Percentiles rank a stretch among this genome's conserved stretches.
Evolutionary conservation across 2,888 invertebrate species (phyloP).

Genomic region (Chloroclystis v-ata): DNA sequence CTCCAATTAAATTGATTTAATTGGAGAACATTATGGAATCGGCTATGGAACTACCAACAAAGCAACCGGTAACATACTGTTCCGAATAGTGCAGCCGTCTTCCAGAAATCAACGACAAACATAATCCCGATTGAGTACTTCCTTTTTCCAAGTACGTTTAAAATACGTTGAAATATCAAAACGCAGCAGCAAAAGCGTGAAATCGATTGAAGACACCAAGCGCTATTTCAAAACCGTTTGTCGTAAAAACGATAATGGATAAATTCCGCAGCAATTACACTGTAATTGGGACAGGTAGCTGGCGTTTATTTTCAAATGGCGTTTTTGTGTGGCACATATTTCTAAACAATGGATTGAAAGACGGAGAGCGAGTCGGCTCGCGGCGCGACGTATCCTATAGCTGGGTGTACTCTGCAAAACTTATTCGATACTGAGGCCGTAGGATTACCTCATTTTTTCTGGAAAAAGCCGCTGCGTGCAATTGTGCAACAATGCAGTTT

Average conservation of each 20-base stretch:
- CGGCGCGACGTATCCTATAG: constrained; percentile 44
- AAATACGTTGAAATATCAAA: constrained; percentile 12
- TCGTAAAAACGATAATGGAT: constrained; percentile 21
- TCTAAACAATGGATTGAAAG: constrained; percentile 37
- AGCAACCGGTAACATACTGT: too few species aligned
- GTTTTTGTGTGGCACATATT: constrained; percentile 11
- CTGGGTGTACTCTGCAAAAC: constrained; percentile 7
- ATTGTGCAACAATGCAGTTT: too few species aligned
- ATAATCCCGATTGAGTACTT: too few species aligned
- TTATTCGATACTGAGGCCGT: constrained; percentile 14
- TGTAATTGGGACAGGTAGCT: constrained; percentile 12
- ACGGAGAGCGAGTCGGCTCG: constrained; percentile 33
- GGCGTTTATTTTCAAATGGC: constrained; percentile 11
- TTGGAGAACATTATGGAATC: too few species aligned
- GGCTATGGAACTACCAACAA: too few species aligned
- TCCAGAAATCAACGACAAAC: too few species aligned
- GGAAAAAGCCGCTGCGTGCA: too few species aligned
- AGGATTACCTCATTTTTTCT: too few species aligned
- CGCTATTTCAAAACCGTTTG: constrained; percentile 24
- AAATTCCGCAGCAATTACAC: constrained; percentile 19
- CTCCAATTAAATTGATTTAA: too few species aligned
- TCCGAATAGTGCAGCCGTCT: too few species aligned
- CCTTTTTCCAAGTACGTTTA: too few species aligned
- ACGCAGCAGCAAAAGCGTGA: constrained; percentile 14
- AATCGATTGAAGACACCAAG: constrained; percentile 25